A percentile compares a stretch with the other conserved stretches of the same genome.
phyloP scores from a whole-genome alignment of 2,113 vertebrate species.

The Upupa epops region DNA sequence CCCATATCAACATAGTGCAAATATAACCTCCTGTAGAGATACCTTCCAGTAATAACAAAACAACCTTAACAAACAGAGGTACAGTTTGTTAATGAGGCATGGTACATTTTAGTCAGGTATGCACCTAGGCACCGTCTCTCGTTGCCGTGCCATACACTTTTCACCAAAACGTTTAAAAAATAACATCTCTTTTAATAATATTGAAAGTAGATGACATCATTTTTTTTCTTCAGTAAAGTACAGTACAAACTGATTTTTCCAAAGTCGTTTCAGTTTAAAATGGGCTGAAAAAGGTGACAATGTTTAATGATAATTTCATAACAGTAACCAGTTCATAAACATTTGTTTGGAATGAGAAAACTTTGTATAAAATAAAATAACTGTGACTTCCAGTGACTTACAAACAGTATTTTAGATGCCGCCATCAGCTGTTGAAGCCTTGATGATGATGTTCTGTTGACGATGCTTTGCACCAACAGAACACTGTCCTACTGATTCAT shows the following conservation, averaged over 20 bases:
- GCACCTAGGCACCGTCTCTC: not conserved
- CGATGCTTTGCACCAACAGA: not conserved
- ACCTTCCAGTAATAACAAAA: slow-evolving; percentile 39
- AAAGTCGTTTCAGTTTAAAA: slow-evolving; percentile 45
- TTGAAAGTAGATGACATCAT: slow-evolving; percentile 49
- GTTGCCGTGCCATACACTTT: not conserved
- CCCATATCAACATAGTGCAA: slow-evolving; percentile 67
- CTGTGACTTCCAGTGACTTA: not conserved
- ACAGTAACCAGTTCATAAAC: slow-evolving; percentile 37
- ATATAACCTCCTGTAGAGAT: slow-evolving; percentile 25
- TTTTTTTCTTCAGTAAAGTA: slow-evolving; percentile 53
- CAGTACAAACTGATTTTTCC: slow-evolving; percentile 43
- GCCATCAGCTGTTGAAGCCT: not conserved
- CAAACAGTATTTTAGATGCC: slow-evolving; percentile 13
- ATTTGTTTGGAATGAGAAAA: slow-evolving; percentile 33
- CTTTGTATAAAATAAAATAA: not conserved
- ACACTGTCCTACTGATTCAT: slow-evolving; percentile 66
- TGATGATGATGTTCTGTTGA: not conserved
- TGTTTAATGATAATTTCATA: slow-evolving; percentile 3
- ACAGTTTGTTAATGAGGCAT: slow-evolving; percentile 18
- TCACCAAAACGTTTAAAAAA: slow-evolving; percentile 38
- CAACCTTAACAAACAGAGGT: slow-evolving; percentile 54
- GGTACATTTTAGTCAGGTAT: not conserved
- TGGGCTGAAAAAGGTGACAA: slow-evolving; percentile 31
- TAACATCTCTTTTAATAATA: slow-evolving; percentile 49